A percentile compares a stretch with the other conserved stretches of the same genome.
phyloP scores from a whole-genome alignment of 2,797 vertebrate genomes.

The Anguilla obscura region DNA sequence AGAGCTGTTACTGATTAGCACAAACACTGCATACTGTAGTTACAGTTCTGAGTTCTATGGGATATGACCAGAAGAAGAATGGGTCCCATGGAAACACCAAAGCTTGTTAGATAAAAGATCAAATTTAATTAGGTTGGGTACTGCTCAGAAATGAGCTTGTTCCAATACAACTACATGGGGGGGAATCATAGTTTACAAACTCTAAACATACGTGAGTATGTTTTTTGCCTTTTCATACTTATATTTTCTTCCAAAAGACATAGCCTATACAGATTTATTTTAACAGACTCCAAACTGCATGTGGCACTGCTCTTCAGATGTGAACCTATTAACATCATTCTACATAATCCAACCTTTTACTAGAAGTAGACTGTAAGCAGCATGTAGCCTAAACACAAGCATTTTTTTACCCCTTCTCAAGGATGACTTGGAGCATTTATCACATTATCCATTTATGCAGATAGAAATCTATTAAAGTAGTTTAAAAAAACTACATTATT shows the following conservation, averaged over 20 bases:
- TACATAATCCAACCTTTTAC: background rate
- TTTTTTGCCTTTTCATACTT: background rate
- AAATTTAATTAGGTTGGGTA: background rate
- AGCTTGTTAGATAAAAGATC: constrained; percentile 6
- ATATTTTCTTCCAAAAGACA: background rate
- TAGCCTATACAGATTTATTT: background rate
- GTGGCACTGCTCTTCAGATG: background rate
- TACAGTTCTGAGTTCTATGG: background rate
- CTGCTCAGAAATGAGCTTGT: background rate
- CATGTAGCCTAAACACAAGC: no score
- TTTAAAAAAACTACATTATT: no score
- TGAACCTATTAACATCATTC: background rate
- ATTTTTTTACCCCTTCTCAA: no score
- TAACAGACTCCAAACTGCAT: background rate
- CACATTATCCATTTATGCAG: no score
- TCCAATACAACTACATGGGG: background rate
- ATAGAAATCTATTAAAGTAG: no score
- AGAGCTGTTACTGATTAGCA: background rate
- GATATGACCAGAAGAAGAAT: background rate
- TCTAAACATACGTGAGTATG: no score
- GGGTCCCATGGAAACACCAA: background rate
- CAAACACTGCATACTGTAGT: background rate
- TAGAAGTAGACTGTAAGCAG: background rate
- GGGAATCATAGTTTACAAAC: background rate
- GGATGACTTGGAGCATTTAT: no score